Conservation (phyloP, 2,888 invertebrate species). For the Phlogophora meticulosa region DNA sequence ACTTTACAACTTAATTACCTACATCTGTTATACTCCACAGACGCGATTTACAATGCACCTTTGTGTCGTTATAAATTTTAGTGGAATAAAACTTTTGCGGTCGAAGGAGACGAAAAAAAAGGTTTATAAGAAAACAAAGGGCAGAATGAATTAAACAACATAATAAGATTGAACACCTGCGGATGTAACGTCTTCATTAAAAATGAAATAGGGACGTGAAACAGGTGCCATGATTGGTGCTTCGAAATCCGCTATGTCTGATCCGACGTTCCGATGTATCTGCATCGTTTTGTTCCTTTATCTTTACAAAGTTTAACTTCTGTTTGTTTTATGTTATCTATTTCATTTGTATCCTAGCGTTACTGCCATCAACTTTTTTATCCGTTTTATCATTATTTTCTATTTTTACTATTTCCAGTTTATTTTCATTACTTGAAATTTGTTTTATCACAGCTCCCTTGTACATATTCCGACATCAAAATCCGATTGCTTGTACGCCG, state of each 20-base stretch:
- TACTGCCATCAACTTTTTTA: background rate
- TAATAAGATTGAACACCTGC: constrained; percentile 89
- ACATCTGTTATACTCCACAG: constrained; percentile 87
- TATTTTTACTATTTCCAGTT: too few species aligned
- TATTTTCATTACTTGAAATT: too few species aligned
- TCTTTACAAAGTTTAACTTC: constrained; percentile 27
- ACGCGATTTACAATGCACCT: constrained; percentile 88
- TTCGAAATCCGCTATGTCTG: constrained; percentile 68
- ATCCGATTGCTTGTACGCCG: too few species aligned
- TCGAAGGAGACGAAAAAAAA: constrained; percentile 68
- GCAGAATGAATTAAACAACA: constrained; percentile 89
- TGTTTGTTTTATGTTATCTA: constrained; percentile 19
- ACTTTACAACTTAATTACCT: constrained; percentile 89
- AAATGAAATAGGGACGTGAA: constrained; percentile 77
- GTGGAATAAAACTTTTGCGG: constrained; percentile 86
- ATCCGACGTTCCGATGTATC: constrained; percentile 27
- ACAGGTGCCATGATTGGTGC: constrained; percentile 86
- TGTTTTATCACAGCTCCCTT: too few species aligned
- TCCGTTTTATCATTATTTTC: too few species aligned
- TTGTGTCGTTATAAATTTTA: constrained; percentile 85
- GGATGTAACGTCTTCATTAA: constrained; percentile 89
- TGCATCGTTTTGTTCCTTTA: constrained; percentile 39
- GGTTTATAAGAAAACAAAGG: constrained; percentile 88
- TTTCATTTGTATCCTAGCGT: background rate
- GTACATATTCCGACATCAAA: too few species aligned